Evolutionary conservation across 2,888 invertebrate species (phyloP), one percentile per base, ranked within the genome.

Genomic region (Drosophila prostipennis): DNA sequence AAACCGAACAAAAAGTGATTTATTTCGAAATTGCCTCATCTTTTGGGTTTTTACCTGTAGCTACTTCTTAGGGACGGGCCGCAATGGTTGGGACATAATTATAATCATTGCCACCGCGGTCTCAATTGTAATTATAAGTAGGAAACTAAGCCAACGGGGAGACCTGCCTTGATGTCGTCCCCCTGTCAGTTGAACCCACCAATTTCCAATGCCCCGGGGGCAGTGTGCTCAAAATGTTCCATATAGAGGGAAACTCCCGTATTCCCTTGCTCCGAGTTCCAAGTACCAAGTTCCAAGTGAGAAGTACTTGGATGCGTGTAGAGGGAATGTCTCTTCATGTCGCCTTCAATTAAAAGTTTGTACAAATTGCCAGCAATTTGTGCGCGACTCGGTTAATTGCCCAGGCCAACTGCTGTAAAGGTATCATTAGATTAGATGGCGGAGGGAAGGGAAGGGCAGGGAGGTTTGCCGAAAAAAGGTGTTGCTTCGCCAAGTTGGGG

Each of bases 41-140:
- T 59, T 57, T 67, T 6, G 8, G 26, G n/a, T 14, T n/a, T 71
- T 37, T 74, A 86, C 82, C 87, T 82, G 87, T 84, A 84, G 82
- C 74, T 75, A 77, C 85, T 84, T 84, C 78, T 8, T 5, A n/a
- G 13, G 19, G 16, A 39, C 43, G 7, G 39, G 8, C 14, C 10
- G 39, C 1, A 8, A 19, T 19, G 19, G 19, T 19, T 74, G 77
- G 77, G 77, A 79, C 82, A 85, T 82, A 90, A 90, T 90, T 89
- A 89, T 87, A 90, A 87, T 80, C 80, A 87, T 89, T 83, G 85
- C 79, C 55, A 45, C 61, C 54, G 49, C 58, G 78, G 76, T 77
- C 87, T 79, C 78, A 76, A 78, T 87, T 85, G 86, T 82, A 85
- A 87, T 85, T 85, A 85, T 63, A 71, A 64, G 55, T 52, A 63